phyloP scores from a whole-genome alignment of 2,797 vertebrate genomes.

The Sebastes itinus region DNA sequence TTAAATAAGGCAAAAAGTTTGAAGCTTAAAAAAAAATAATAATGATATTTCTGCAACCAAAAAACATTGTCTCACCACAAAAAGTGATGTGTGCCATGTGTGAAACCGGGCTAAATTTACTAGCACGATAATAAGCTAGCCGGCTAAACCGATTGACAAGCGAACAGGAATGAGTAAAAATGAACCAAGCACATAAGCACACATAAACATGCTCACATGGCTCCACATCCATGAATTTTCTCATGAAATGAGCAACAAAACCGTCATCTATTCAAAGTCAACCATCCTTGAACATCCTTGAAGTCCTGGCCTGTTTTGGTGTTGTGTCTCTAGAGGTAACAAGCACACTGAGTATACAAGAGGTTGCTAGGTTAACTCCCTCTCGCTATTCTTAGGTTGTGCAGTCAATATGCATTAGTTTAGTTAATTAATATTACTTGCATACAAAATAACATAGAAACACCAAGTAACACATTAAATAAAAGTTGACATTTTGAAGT shows the following conservation, averaged over 20 bases:
- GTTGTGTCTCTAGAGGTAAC: background rate
- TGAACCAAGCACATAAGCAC: too few species aligned
- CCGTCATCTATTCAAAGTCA: background rate
- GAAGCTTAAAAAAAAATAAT: background rate
- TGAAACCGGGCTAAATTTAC: fast-evolving
- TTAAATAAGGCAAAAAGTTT: background rate
- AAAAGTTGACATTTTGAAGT: background rate
- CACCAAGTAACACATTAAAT: background rate
- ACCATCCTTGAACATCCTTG: background rate
- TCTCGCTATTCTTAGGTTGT: too few species aligned
- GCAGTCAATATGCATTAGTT: background rate
- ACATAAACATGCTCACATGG: background rate
- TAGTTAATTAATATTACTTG: background rate
- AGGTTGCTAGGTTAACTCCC: background rate
- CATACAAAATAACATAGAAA: background rate
- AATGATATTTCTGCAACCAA: background rate
- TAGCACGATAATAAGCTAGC: background rate
- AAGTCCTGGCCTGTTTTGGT: too few species aligned
- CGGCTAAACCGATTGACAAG: too few species aligned
- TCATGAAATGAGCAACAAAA: background rate
- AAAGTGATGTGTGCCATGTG: background rate
- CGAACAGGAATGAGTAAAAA: too few species aligned
- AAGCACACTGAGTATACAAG: background rate
- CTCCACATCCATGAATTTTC: background rate
- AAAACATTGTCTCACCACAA: background rate